Evolutionary conservation across 2,888 invertebrate species (phyloP), one percentile per base, ranked within the genome.

Genomic region (Nomada fucata): DNA sequence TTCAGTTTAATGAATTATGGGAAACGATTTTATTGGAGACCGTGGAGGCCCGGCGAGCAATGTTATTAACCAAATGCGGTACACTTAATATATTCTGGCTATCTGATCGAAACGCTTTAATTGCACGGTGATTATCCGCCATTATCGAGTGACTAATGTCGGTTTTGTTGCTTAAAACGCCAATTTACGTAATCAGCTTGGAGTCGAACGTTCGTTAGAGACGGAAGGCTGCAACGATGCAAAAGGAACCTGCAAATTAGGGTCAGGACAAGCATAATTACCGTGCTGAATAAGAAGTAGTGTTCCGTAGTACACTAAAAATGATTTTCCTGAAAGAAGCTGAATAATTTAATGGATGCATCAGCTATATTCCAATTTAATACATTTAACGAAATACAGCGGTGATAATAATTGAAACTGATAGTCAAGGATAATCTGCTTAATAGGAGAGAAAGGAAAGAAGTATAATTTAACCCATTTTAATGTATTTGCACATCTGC

Each of bases 91-190:
- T 53, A 61, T 77, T 68, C 67, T 44, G 10, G 42, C 29, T 57
- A 36, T 72, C 53, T 67, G 68, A 61, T 84, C 57, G 67, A 64
- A 78, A 78, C 72, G 80, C 29, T 83, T 86, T 86, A 86, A 86
- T 86, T 83, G 72, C 70, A 0, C 69, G 29, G 57, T 55, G 55
- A 86, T 86, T 86, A 77, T 55, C 75, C 7, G 76, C 60, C 67
- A 86, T 83, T 86, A 86, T 78, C 65, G 36, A 71, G 63, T 74
- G 83, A 86, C 83, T 83, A 86, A 83, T 73, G 77, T 29, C 20
- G 57, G 70, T 72, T 80, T 83, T 77, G 67, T 79, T 74, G 52
- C 59, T 80, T 71, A 80, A 80, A 76, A 80, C 74, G 60, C 20
- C 67, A 26, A 61, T 80, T 80, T 81, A 79, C 68, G 73, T 81